Percentiles rank a stretch among this genome's conserved stretches.
phyloP scores from a whole-genome alignment of 1,140 invertebrate genomes.

The Aphis craccivora region DNA sequence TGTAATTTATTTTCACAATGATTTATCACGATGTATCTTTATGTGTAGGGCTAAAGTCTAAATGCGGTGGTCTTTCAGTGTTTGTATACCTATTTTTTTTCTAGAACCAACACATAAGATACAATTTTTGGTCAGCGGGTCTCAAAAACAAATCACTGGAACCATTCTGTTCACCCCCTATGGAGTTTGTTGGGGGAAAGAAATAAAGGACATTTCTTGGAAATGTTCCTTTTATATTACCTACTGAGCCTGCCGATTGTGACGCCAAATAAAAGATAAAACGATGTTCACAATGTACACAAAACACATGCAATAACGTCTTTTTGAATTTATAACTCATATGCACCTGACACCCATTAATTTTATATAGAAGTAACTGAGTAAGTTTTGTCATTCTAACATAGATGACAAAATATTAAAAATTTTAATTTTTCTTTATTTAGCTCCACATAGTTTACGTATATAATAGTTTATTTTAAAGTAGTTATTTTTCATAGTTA shows the following conservation, averaged over 20 bases:
- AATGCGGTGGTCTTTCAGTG: not conserved
- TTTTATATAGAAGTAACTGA: not conserved
- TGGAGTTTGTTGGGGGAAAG: slow-evolving; percentile 25
- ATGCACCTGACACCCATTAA: not conserved
- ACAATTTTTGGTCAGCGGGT: slow-evolving; percentile 16
- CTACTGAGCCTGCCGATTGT: not conserved
- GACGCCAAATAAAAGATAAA: slow-evolving; percentile 12
- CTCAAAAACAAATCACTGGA: slow-evolving; percentile 28
- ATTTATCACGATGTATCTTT: not conserved
- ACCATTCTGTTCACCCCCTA: slow-evolving; percentile 17
- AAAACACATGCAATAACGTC: not conserved
- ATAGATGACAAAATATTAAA: not conserved
- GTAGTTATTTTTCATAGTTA: not conserved
- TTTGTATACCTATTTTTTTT: not conserved
- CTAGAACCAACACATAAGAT: not conserved
- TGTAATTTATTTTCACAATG: not conserved
- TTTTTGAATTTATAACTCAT: not conserved
- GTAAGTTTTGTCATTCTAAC: not conserved
- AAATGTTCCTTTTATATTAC: slow-evolving; percentile 17
- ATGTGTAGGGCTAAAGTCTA: not conserved
- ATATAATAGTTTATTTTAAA: not conserved
- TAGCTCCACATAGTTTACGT: not conserved
- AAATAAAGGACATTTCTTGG: slow-evolving; percentile 17
- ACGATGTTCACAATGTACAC: not conserved
- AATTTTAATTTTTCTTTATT: not conserved